These are phyloP conservation scores for Catamblyrhynchus diadema DNA, from an alignment of 2,797 vertebrate species.

Conservation along the genomic window DNA sequence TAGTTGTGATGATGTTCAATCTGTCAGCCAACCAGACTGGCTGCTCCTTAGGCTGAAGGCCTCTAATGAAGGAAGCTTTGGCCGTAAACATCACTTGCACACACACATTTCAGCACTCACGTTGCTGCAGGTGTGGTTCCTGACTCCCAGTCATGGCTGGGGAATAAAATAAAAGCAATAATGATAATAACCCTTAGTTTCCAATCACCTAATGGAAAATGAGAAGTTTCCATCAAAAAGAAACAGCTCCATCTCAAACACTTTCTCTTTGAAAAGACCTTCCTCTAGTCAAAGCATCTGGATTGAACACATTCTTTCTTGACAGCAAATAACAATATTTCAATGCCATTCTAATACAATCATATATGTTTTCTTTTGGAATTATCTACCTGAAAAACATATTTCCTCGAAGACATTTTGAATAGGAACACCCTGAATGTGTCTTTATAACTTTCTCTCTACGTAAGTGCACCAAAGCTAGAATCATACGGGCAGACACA, in stretches of 20 bases:
- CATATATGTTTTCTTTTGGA: neutral
- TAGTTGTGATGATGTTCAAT: neutral
- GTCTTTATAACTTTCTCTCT: neutral
- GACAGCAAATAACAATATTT: neutral
- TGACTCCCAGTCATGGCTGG: neutral
- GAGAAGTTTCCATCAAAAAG: neutral
- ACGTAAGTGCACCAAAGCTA: neutral
- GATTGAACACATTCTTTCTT: neutral
- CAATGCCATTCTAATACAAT: neutral
- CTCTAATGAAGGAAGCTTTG: neutral
- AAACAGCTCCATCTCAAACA: neutral
- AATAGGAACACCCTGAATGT: neutral
- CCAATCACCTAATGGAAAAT: neutral
- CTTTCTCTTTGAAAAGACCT: neutral
- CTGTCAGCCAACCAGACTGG: neutral
- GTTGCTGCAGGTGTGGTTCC: neutral
- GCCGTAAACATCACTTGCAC: neutral
- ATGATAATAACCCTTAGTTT: neutral
- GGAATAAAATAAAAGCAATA: neutral
- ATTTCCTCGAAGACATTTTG: neutral
- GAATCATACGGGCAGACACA: accelerated
- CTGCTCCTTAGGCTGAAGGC: neutral
- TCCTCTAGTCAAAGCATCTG: neutral
- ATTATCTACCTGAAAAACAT: neutral
- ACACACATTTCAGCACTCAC: neutral